Conservation (phyloP, 2,113 vertebrate genomes). For the Parus major region DNA sequence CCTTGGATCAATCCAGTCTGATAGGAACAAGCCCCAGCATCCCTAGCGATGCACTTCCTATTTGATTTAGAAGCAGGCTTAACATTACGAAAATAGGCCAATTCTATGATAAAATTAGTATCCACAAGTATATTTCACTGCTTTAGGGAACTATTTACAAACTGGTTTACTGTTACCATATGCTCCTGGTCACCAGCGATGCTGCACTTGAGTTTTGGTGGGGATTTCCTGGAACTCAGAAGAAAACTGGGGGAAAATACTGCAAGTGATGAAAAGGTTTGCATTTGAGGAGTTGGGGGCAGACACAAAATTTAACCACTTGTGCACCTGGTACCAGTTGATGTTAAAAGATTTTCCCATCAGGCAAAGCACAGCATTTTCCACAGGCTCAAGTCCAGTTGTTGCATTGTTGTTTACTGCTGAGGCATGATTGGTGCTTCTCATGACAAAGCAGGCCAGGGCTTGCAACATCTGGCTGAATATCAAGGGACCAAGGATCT, state of each 20-base stretch:
- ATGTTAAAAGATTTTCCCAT: neutral
- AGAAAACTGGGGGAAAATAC: neutral
- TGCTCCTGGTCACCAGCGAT: neutral
- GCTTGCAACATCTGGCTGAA: neutral
- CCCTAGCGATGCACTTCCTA: neutral
- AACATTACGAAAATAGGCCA: neutral
- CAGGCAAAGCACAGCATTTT: neutral
- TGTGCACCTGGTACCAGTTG: neutral
- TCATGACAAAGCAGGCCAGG: neutral
- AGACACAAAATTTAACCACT: neutral
- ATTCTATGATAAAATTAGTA: neutral
- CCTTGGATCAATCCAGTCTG: fast-evolving
- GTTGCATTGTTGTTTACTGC: neutral
- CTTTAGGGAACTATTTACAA: neutral
- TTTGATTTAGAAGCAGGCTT: neutral
- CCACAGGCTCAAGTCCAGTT: neutral
- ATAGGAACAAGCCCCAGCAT: neutral
- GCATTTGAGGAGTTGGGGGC: neutral
- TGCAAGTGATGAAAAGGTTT: neutral
- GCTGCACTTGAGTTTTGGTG: neutral
- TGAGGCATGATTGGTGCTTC: neutral
- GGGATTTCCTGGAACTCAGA: neutral
- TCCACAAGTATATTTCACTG: neutral
- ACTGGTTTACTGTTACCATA: neutral
- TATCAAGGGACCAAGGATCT: neutral